These are phyloP conservation scores for Campopleginae sp. DNA, from an alignment of 2,888 invertebrate genomes.

Conservation along the genomic window DNA sequence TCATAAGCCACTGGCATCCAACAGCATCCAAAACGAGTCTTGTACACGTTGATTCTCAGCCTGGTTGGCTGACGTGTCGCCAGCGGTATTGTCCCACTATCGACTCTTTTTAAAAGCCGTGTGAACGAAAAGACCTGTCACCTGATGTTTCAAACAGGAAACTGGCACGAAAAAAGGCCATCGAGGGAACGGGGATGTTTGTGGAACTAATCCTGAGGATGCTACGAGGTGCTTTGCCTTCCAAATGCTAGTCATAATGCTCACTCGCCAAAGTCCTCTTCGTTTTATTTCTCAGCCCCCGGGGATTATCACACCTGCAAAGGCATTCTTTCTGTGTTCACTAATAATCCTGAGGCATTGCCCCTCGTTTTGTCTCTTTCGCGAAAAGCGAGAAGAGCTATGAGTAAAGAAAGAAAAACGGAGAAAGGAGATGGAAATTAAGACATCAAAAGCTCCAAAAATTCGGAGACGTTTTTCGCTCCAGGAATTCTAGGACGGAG, in stretches of 20 bases:
- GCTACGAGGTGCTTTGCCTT: slow-evolving; percentile 22
- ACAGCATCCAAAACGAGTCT: slow-evolving; percentile 41
- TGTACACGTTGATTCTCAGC: slow-evolving; percentile 17
- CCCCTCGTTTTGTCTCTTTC: slow-evolving; percentile 26
- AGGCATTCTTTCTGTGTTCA: slow-evolving; percentile 30
- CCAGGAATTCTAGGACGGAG: slow-evolving; percentile 17
- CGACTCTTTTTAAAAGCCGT: slow-evolving; percentile 25
- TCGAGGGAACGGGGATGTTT: not conserved
- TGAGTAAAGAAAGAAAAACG: slow-evolving; percentile 48
- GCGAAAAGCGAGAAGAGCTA: slow-evolving; percentile 28
- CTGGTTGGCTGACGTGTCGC: slow-evolving; percentile 13
- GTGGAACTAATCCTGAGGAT: slow-evolving; percentile 45
- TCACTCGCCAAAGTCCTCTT: slow-evolving; percentile 1
- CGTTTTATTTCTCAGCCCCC: slow-evolving; percentile 24
- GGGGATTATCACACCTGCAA: slow-evolving; percentile 41
- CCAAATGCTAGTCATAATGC: slow-evolving; percentile 27
- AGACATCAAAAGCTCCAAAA: slow-evolving; percentile 19
- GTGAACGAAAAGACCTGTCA: slow-evolving; percentile 46
- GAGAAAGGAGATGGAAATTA: slow-evolving; percentile 32
- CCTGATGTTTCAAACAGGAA: slow-evolving; percentile 32
- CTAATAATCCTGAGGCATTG: slow-evolving; percentile 46
- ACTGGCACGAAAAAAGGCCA: slow-evolving; percentile 27
- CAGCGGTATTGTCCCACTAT: slow-evolving; percentile 23
- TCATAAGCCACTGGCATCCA: slow-evolving; percentile 50
- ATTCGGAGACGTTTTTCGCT: slow-evolving; percentile 47